phyloP scores from a whole-genome alignment of 2,888 invertebrate species.

The Torymus tubicola region DNA sequence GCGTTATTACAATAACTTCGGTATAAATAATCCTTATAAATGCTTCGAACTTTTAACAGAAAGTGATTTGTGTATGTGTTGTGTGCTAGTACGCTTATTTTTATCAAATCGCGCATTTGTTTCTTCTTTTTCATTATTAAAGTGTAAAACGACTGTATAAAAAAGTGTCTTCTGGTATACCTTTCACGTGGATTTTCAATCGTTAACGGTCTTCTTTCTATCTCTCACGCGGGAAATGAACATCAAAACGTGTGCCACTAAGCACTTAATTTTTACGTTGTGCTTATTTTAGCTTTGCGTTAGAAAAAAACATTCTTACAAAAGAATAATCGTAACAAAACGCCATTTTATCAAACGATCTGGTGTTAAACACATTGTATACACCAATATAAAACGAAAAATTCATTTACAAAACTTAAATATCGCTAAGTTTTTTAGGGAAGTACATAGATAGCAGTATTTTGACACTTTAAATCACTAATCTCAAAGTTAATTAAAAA shows the following conservation, averaged over 20 bases:
- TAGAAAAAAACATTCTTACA: conserved; percentile 30
- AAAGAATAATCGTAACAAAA: conserved; percentile 39
- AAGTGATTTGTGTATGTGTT: conserved; percentile 47
- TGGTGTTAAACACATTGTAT: conserved; percentile 36
- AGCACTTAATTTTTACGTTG: conserved; percentile 28
- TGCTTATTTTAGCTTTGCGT: conserved; percentile 10
- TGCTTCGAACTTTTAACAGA: conserved; percentile 55
- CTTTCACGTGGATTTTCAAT: conserved; percentile 59
- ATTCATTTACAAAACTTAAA: conserved; percentile 46
- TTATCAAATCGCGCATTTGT: conserved; percentile 41
- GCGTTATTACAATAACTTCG: conserved; percentile 35
- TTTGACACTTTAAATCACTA: conserved; percentile 30
- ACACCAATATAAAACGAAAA: conserved; percentile 37
- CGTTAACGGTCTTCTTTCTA: conserved; percentile 29
- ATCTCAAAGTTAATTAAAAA: conserved; percentile 31
- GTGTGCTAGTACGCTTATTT: conserved; percentile 38
- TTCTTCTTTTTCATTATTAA: conserved; percentile 50
- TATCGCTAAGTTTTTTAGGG: conserved; percentile 18
- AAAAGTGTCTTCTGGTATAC: conserved; percentile 66
- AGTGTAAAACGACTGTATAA: conserved; percentile 64
- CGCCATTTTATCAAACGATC: conserved; percentile 21
- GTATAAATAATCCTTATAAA: conserved; percentile 56
- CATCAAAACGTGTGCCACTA: conserved; percentile 52
- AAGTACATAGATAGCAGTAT: conserved; percentile 24
- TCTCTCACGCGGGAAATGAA: conserved; percentile 38